Evolutionary conservation across 2,888 invertebrate genomes (phyloP), one percentile per base, ranked within the genome.

Genomic region (Hypomecis atomaria): DNA sequence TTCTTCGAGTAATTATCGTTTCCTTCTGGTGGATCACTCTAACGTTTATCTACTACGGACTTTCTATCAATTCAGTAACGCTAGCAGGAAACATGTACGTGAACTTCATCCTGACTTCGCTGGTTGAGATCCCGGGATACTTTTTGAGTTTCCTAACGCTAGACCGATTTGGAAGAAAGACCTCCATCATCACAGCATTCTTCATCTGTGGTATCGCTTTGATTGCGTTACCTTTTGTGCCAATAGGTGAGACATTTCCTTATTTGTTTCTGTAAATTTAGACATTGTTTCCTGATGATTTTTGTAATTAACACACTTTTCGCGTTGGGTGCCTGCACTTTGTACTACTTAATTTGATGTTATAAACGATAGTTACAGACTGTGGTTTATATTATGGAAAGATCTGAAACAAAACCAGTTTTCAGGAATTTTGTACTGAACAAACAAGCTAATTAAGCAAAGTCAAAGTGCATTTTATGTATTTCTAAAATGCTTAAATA

Each of bases 1-100:
- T 94, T 66, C 75, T 90, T 0, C 89, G 95, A 42, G 89, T 79
- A 49, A 72, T 93, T 1, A 94, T 95, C 56, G 96, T 96, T 70
- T 95, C 95, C n/a, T 94, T 96, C 72, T 96, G 96, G 90, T 97
- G 96, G 96, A 94, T 96, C 11, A 95, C 96, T 0, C 95, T 96
- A 74, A 95, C 96, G 0, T 95, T 97, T 69, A 95, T 97, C 23
- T 97, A 96, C 83, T 97, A 96, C 77, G 97, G 97, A 0, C 86
- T 97, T 44, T 96, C 96, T 0, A 92, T 97, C 59, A 96, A 96
- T 85, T 95, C 97, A 0, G 96, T 96, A 3, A 93, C 95, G 0
- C 86, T 97, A 53, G 94, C 94, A 13, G 97, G 96, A 0, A 95
- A 96, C 82, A 95, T 95, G 74, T 97, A 97, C 81, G 83, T 96